Base-by-base conservation (phyloP, 2,797 vertebrate genomes). In the Craterocephalus amniculus region DNA sequence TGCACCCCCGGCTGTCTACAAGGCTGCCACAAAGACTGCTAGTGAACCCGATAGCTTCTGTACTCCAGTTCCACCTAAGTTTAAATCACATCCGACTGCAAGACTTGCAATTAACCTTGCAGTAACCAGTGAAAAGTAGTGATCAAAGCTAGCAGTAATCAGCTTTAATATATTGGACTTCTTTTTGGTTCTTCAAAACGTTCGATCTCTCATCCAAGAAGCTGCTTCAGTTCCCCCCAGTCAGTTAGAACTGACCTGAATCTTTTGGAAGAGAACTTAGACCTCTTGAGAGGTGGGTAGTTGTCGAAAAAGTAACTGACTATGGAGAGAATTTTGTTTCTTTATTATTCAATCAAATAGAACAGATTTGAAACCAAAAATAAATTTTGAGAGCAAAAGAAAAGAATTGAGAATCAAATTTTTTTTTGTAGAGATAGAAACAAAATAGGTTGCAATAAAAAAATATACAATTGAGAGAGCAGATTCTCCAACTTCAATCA, bases 1-100 rank as follows among this genome's bases (percentile, higher is more conserved):
- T 71, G 68, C 68, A 43, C 52, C 5, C 61, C 84, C 85, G 85
- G 78, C 87, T 88, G 78, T 83, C 82, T 66, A 9, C 68, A 65
- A 35, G 34, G 69, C 86, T 82, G 77, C 76, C 74, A 79, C 11
- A 2, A 58, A 66, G 63, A 26, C 75, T 68, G 59, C 51, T 18
- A 64, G 76, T 56, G 45, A 72, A 79, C 67, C 72, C 55, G 74
- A 85, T 78, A 74, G 81, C 59, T 70, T 57, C 48, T 70, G 67
- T 58, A 63, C 74, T 68, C 20, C 8, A 1, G 27, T 45, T 80
- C 59, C 73, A 61, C n/a, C 6, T 12, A 64, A 58, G 63, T 72
- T 80, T 72, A 58, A 74, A 72, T 78, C 43, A 61, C 59, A 70
- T 59, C 64, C 65, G 38, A 29, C 12, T 13, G 61, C 32, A 71